phyloP scores from a whole-genome alignment of 2,797 vertebrate species.

The Sarcophilus harrisii region DNA sequence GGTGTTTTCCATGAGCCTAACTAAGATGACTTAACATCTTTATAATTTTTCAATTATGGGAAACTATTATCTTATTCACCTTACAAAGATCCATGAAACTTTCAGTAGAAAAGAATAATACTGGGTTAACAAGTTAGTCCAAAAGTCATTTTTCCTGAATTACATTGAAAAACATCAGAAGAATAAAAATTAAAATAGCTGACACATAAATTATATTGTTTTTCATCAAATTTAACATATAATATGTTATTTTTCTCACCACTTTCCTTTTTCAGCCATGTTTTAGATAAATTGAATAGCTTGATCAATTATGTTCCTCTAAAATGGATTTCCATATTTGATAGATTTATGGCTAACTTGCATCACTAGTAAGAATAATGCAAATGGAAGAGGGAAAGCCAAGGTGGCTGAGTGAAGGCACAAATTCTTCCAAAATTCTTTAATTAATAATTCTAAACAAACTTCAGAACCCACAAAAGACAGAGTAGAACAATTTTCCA shows the following conservation, averaged over 20 bases:
- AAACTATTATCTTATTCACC: not conserved
- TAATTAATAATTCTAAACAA: no score
- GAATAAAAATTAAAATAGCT: not conserved
- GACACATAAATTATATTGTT: not conserved
- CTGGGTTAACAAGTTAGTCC: not conserved
- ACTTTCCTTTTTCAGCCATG: not conserved
- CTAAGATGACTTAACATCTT: not conserved
- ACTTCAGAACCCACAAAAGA: no score
- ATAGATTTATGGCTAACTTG: not conserved
- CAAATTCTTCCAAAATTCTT: no score
- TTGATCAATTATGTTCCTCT: not conserved
- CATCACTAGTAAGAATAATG: not conserved
- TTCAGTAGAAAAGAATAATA: not conserved
- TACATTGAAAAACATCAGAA: not conserved
- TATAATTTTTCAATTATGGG: not conserved
- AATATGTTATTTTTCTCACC: not conserved
- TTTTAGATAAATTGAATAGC: not conserved
- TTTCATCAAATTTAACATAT: not conserved
- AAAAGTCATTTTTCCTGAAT: not conserved
- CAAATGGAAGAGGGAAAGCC: not conserved
- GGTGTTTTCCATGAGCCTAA: not conserved
- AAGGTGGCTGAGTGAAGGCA: no score
- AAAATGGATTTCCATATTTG: not conserved
- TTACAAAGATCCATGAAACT: not conserved
- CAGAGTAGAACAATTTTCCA: no score